Percentiles rank a stretch among this genome's conserved stretches.
Evolutionary conservation across 2,888 invertebrate genomes (phyloP).

Genomic region (Macrosiphum euphorbiae): DNA sequence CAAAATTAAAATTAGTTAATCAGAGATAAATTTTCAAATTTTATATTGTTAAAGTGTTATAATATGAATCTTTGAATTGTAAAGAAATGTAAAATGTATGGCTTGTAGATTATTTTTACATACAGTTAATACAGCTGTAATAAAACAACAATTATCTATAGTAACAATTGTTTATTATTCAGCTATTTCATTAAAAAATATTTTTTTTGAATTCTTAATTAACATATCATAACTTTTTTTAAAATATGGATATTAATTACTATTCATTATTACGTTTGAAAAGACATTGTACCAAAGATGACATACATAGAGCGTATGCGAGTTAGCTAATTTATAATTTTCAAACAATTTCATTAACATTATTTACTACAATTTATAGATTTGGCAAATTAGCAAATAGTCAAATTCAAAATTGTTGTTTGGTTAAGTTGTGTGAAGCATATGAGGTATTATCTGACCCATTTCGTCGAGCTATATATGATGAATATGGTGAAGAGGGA

Average conservation of each 20-base stretch:
- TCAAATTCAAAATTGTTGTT: conserved; percentile 68
- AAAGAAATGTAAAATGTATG: conserved; percentile 21
- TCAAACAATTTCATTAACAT: neutral
- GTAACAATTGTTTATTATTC: conserved; percentile 26
- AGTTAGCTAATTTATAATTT: neutral
- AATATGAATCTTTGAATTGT: neutral
- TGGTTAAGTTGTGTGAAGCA: conserved; percentile 81
- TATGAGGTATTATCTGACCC: conserved; percentile 82
- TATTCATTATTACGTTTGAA: conserved; percentile 82
- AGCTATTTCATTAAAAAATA: neutral
- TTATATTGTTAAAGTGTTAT: neutral
- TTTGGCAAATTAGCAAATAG: conserved; percentile 45
- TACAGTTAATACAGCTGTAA: conserved; percentile 37
- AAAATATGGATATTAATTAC: conserved; percentile 80
- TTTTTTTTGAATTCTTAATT: conserved; percentile 1
- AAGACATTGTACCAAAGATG: conserved; percentile 72
- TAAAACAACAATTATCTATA: conserved; percentile 25
- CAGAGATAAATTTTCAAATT: neutral
- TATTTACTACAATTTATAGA: conserved; percentile 12
- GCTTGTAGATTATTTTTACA: conserved; percentile 37
- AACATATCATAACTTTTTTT: neutral
- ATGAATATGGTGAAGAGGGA: conserved; percentile 91
- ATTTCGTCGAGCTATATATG: conserved; percentile 81
- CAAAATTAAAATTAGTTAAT: conserved; percentile 15
- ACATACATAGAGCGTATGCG: conserved; percentile 80